phyloP scores from a whole-genome alignment of 2,113 vertebrate species.

The Stigmatopora argus region DNA sequence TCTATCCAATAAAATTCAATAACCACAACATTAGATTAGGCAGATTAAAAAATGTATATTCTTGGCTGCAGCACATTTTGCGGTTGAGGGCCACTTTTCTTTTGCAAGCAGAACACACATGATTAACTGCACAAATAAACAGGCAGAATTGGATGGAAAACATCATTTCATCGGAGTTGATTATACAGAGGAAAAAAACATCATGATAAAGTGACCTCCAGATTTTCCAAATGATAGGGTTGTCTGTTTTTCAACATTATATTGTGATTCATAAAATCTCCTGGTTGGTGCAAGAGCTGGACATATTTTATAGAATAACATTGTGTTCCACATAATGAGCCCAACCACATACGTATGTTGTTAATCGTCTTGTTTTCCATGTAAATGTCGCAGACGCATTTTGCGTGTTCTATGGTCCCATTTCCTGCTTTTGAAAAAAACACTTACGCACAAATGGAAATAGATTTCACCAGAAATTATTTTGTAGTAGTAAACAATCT shows the following conservation, averaged over 20 bases:
- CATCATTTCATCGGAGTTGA: slow-evolving; percentile 31
- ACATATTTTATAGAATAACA: slow-evolving; percentile 41
- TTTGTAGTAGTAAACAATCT: too few species aligned
- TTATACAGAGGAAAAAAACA: slow-evolving; percentile 38
- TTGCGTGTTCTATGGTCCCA: slow-evolving; percentile 16
- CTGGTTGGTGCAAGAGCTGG: slow-evolving; percentile 21
- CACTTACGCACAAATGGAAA: too few species aligned
- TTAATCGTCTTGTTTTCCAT: slow-evolving; percentile 48
- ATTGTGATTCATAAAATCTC: slow-evolving; percentile 38
- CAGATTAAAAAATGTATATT: slow-evolving; percentile 31
- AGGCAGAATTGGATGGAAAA: slow-evolving; percentile 51
- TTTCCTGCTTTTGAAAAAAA: not conserved
- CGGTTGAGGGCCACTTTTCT: slow-evolving; percentile 25
- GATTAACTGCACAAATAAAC: slow-evolving; percentile 40
- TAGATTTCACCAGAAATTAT: too few species aligned
- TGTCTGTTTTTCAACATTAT: slow-evolving; percentile 30
- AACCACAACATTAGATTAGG: slow-evolving; percentile 27
- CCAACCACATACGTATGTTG: slow-evolving; percentile 44
- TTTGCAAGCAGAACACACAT: slow-evolving; percentile 40
- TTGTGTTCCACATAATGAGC: slow-evolving; percentile 33
- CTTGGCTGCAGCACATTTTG: slow-evolving; percentile 35
- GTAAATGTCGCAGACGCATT: slow-evolving; percentile 25
- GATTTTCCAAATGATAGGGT: slow-evolving; percentile 33
- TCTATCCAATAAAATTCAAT: slow-evolving; percentile 37
- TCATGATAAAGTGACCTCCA: slow-evolving; percentile 56